Conservation (phyloP, 2,113 vertebrate genomes). For the Colaptes auratus region DNA sequence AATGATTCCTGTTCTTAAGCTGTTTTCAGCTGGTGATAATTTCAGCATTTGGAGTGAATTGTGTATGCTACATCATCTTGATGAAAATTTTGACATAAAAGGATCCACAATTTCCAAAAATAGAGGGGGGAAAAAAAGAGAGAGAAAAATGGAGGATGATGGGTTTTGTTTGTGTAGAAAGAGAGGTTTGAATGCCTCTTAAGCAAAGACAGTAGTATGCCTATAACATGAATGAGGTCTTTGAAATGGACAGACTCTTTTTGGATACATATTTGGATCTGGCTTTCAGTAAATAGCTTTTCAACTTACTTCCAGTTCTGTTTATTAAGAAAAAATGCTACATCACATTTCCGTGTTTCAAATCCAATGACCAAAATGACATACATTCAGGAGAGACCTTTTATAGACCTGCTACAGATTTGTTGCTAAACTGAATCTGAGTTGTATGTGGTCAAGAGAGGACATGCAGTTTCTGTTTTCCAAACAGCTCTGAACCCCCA, state of each 20-base stretch:
- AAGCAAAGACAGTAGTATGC: background rate
- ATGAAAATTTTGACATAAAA: background rate
- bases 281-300: background rate
- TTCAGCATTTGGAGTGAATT: background rate
- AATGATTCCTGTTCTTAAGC: background rate
- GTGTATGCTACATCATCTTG: background rate
- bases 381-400: background rate
- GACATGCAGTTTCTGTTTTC: background rate
- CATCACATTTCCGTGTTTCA: background rate
- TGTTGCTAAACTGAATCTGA: background rate
- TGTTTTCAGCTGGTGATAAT: background rate
- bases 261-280: background rate
- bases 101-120: background rate
- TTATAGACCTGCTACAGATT: background rate
- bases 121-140: background rate
- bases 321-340: background rate
- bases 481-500: background rate
- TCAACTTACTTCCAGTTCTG: background rate
- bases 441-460: background rate
- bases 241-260: background rate
- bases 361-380: fast-evolving
- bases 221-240: background rate
- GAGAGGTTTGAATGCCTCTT: background rate
- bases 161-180: background rate
- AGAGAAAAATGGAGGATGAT: fast-evolving